Base-by-base conservation (phyloP, 2,797 vertebrate genomes). In the Acanthopagrus latus region DNA sequence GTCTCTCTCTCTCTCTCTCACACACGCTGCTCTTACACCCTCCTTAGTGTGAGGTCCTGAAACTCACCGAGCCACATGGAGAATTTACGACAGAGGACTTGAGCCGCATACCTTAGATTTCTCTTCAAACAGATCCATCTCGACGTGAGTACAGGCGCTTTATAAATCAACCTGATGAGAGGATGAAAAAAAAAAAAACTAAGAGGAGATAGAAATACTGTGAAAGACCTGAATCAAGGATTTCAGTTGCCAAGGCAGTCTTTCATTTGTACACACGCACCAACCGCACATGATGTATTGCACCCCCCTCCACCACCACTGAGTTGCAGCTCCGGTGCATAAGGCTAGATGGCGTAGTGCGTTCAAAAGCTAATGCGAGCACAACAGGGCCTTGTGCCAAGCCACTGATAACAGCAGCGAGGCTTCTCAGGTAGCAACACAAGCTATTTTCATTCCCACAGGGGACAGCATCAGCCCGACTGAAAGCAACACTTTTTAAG, bases 31-130 rank as follows among this genome's bases (percentile, higher is more conserved):
- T 76, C 64, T 59, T 62, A 44, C 44, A 47, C 77, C 54, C 64
- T 88, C 74, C 90, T 89, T 57, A 82, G 89, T 92, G 90, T 91
- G 92, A 93, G 92, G 92, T 93, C 93, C 81, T 79, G 46, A 85
- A 77, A 59, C 88, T 81, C 73, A 85, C 64, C 73, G 59, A 88
- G 86, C 77, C 86, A 89, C 84, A 83, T 71, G 44, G 77, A 88
- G 81, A 83, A 94, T 93, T 94, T 93, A 93, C 84, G 91, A 89
- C 84, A 71, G 72, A 74, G 82, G 86, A 84, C 85, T 86, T 70
- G 67, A 85, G 85, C 87, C 47, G 81, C 92, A 91, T 92, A 91
- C 90, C 83, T 91, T 76, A 90, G 87, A 92, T 92, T 90, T 89
- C 88, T 91, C 89, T 89, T 92, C 80, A 92, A 93, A 91, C 84